Base-by-base conservation (phyloP, 2,888 invertebrate genomes). In the Eupithecia tripunctaria region DNA sequence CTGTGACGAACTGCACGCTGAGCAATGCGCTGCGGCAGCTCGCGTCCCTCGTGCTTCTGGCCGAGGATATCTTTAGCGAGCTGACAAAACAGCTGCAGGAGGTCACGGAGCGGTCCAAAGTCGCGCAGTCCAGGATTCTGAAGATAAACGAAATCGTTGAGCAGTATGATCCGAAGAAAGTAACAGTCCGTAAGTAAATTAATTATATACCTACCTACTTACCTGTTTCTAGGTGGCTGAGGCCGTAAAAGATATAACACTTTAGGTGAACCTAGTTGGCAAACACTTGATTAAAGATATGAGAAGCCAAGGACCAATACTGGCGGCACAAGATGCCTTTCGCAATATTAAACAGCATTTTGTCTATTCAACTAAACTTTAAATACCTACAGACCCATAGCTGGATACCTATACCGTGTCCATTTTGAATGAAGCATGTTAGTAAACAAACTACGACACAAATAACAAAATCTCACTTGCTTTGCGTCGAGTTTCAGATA, bases 151-250 rank as follows among this genome's bases (percentile, higher is more conserved):
- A 96, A 81, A 95, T 96, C 84, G 96, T 98, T 84, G 95, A 95
- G 84, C 94, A 95, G 78, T 97, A 96, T 92, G 97, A 98, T 92
- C 98, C 98, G 76, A 98, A 97, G 95, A 97, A 96, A 92, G 97
- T 98, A 89, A 96, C 98, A 96, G 98, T 98, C 95, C 98, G 98
- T 98, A 95, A 98, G 98, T 98, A 73, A 4, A 32, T 1, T 64
- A 12, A 5, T n/a, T 62, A 56, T 6, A 1, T 43, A 51, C 10
- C 10, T 21, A 51, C 21, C 10, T 59, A 29, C 29, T 8, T 51
- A 51, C n/a, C 8, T 59, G 8, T 29, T 18, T 51, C 64, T 67
- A 47, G n/a, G 14, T 56, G 56, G 56, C 25, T 21, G 21, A 21
- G 51, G n/a, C n/a, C n/a, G 56, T 56, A 56, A 56, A 56, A 25